Evolutionary conservation across 2,888 invertebrate species (phyloP).

Genomic region (Drosophila fungiperda): DNA sequence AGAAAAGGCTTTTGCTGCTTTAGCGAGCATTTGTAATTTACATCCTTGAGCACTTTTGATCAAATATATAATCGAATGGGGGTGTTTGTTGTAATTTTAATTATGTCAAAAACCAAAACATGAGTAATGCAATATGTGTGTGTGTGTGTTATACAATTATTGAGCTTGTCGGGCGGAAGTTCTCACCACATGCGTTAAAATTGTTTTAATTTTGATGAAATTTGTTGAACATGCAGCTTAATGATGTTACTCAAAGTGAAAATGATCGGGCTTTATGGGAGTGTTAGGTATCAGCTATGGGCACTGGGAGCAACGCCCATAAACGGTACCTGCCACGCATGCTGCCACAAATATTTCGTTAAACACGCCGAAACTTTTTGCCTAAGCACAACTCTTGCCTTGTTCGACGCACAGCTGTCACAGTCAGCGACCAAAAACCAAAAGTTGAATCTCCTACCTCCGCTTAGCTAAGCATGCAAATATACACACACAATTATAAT

Average conservation of each 20-base stretch:
- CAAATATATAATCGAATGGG: background rate
- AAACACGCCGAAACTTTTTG: constrained; percentile 42
- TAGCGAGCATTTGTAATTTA: constrained; percentile 33
- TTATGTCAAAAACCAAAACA: constrained; percentile 45
- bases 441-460: constrained; percentile 6
- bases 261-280: constrained; percentile 34
- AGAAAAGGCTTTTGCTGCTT: constrained; percentile 39
- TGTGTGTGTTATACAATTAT: constrained; percentile 62
- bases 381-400: constrained; percentile 41
- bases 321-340: constrained; percentile 42
- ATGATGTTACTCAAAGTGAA: constrained; percentile 41
- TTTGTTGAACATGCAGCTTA: constrained; percentile 54
- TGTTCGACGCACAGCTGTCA: constrained; percentile 53
- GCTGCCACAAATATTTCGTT: constrained; percentile 63
- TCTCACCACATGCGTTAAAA: constrained; percentile 33
- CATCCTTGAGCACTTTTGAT: constrained; percentile 42
- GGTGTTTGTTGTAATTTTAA: constrained; percentile 43
- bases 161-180: constrained; percentile 59
- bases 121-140: constrained; percentile 26
- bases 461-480: constrained; percentile 58
- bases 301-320: background rate
- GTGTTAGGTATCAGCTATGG: constrained; percentile 5
- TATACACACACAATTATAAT: constrained; percentile 71
- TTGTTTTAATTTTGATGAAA: constrained; percentile 57
- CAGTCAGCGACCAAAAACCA: constrained; percentile 18